Evolutionary conservation across 2,797 vertebrate genomes (phyloP), one percentile per base, ranked within the genome.

Genomic region (Dendrocincla fuliginosa): DNA sequence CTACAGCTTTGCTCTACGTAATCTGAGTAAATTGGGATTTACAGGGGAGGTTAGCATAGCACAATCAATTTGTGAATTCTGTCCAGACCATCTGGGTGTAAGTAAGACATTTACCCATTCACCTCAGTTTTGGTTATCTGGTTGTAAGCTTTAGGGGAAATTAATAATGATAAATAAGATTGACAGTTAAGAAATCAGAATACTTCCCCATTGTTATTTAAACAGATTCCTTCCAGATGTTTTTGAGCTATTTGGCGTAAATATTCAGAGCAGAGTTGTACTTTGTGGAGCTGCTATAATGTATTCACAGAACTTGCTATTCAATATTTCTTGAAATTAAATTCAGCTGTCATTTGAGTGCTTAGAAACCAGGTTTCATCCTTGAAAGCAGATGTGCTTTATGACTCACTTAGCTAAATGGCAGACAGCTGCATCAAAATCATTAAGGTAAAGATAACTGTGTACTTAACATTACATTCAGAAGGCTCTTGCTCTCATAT

Each of bases 401-500:
- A 24, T 73, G 55, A 69, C 39, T 73, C 23, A 20, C 24, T 92
- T 77, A 85, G 35, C 37, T 85, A 89, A 91, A 74, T 41, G 39
- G 9, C 5, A 18, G 37, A 63, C 6, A 81, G 25, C 46, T 81
- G 61, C 42, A 82, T 46, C 42, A 84, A 78, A 84, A 67, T 42
- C 1, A 1, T 78, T 57, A 79, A 79, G 55, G 20, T 67, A 90
- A 93, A 85, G 63, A 52, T 76, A 92, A 33, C 39, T 44, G 44
- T 4, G 67, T 95, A 93, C 86, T 95, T 90, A 76, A 76, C 84
- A 73, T 86, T 92, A 64, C n/a, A 52, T 89, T 94, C 71, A 85
- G 78, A 67, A 76, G 67, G 12, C 24, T 93, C 59, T 61, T 89
- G 35, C 41, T 90, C 32, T 94, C 6, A 4, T 46, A 1, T 44